Base-by-base conservation (phyloP, 2,797 vertebrate species). In the Malacoctenus gilli region DNA sequence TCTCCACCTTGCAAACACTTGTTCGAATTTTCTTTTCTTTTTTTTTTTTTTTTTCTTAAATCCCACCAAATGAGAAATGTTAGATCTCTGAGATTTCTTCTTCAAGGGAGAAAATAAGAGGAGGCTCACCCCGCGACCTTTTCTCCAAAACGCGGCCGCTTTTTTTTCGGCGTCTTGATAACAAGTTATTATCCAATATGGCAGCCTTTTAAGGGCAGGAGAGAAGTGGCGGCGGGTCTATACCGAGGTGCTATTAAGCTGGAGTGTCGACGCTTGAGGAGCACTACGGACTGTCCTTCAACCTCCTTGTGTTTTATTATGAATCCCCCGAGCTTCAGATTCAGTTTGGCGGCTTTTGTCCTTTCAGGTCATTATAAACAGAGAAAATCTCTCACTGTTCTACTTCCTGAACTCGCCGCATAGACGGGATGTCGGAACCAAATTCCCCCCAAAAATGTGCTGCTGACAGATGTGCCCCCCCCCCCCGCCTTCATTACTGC, bases 161-260 rank as follows among this genome's bases (percentile, higher is more conserved):
- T 77, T 63, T 82, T 79, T 75, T 77, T 82, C 75, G 76, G 86
- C 69, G 80, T 80, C 82, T 81, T 83, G 84, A 88, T 90, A 87
- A 89, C 82, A 87, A 87, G 79, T 87, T 90, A 87, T 89, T 89
- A 85, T 87, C 77, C 76, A 89, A 77, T 77, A 68, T 68, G 72
- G 74, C 69, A 74, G 79, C 55, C 44, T 81, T 80, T 81, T 75
- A 54, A 81, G 68, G 72, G 76, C 71, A 57, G 35, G 52, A 63
- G 65, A 70, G 68, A 79, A 80, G 79, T 74, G 75, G 79, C 58
- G 44, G 48, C 62, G 43, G 49, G 50, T 76, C 59, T 77, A 55
- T 67, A 49, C 41, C 19, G 31, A 39, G 21, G 52, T 79, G 62
- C 86, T 86, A 86, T 85, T 87, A 84, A 80, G 62, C 75, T 63